These are phyloP conservation scores for Thomomys bottae DNA, from an alignment of 2,113 vertebrate genomes.

Conservation along the genomic window DNA sequence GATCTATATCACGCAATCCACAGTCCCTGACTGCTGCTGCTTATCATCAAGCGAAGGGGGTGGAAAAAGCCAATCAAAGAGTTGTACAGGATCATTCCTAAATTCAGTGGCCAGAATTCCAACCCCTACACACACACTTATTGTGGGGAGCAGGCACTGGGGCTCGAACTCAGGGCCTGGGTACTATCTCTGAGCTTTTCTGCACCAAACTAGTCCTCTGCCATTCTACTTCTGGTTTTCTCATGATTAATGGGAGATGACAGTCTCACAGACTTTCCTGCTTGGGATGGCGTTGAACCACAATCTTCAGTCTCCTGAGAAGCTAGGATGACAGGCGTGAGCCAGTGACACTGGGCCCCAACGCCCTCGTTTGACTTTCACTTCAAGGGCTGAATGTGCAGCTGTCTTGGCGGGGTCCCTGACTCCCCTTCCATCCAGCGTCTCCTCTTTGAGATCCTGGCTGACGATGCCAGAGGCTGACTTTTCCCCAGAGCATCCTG, in stretches of 20 bases:
- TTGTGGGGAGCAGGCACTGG: too few relatives aligned
- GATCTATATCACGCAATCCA: neutral
- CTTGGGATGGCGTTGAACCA: too few relatives aligned
- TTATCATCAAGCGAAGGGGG: accelerated
- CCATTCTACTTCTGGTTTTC: too few relatives aligned
- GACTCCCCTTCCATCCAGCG: neutral
- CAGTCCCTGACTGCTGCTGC: accelerated
- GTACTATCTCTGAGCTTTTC: too few relatives aligned
- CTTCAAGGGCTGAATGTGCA: neutral
- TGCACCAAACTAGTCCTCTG: too few relatives aligned
- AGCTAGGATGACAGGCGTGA: too few relatives aligned
- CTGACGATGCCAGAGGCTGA: neutral
- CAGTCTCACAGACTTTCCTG: too few relatives aligned
- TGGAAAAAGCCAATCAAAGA: neutral
- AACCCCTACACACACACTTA: too few relatives aligned
- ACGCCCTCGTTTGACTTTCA: constrained; percentile 11
- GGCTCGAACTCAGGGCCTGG: too few relatives aligned
- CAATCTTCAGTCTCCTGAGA: too few relatives aligned
- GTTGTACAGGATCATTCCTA: neutral
- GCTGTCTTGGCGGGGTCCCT: accelerated
- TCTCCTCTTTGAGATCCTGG: neutral
- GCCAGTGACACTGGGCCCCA: neutral
- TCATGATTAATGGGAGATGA: too few relatives aligned
- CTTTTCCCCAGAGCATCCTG: constrained; percentile 11
- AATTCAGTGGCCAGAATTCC: neutral